Evolutionary conservation across 23 tunicate species (phyloP), one percentile per base, ranked within the genome.

Genomic region (Trididemnum miniatum): DNA sequence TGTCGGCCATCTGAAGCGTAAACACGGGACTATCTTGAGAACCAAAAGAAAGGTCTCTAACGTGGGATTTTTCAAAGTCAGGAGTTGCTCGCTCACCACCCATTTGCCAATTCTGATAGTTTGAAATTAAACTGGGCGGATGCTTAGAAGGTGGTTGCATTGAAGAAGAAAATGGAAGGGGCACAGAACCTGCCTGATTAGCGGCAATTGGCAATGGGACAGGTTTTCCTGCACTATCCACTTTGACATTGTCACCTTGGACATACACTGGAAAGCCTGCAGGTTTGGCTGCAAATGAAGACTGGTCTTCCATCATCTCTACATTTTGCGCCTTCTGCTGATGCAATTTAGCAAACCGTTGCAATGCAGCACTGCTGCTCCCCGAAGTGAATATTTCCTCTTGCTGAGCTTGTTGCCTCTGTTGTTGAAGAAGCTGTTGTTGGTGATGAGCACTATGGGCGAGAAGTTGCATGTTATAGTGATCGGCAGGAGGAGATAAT

Each of bases 391-490:
- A 65, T 5, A 31, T 20, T 52, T 79, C 80, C 23, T 64, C 63
- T 23, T 86, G 82, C 69, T 72, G 54, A 26, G 69, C 39, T 30
- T 76, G 86, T n/a, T 75, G 37, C 73, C 57, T 80, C 52, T 84
- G 69, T 30, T 71, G 63, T 9, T 50, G 82, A 26, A 86, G 66
- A 28, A 65, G 85, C 63, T 86, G 85, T 65, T 87, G 91, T 5
- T 79, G 90, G 35, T 81, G 91, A 34, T 90, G 95, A 36, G 95
- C 95, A 52, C 89, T 84, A 59, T 84, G 82, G 33, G 95, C 95
- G 22, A 90, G 95, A n/a, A 90, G 63, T 37, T 85, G 89, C 95
- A 90, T 90, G 82, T 90, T 90, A 77, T 89, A 83, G 69, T 89
- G 78, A 80, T 83, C 78, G 25, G 80, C 86, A 34, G 86, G 87